Conservation (phyloP, 2,888 invertebrate genomes). For the Macrosoma leucophasiata region DNA sequence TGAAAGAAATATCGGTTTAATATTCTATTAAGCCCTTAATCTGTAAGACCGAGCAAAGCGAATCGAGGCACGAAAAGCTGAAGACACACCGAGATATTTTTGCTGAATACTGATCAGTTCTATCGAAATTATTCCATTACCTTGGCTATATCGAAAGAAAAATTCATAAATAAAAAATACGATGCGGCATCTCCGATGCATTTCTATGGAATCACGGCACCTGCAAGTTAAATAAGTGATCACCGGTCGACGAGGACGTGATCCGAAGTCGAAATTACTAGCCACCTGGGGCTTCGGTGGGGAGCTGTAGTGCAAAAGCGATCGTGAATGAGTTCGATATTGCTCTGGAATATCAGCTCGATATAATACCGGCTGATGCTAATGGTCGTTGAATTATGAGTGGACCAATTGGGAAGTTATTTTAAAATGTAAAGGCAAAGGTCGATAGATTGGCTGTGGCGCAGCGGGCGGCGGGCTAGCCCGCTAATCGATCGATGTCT, state of each 20-base stretch:
- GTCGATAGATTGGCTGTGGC: conserved; percentile 61
- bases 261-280: conserved; percentile 42
- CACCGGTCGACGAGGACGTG: conserved; percentile 61
- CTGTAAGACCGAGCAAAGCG: conserved; percentile 37
- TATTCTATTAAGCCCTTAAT: conserved; percentile 52
- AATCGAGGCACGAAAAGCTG: conserved; percentile 38
- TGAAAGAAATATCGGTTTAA: conserved; percentile 34
- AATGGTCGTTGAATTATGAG: conserved; percentile 13
- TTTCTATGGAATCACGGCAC: conserved; percentile 67
- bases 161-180: conserved; percentile 68
- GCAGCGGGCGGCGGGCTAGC: conserved; percentile 47
- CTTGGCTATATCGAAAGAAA: conserved; percentile 49
- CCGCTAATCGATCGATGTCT: conserved; percentile 72
- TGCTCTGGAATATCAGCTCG: conserved; percentile 7
- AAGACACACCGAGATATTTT: conserved; percentile 47
- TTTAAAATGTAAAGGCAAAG: conserved; percentile 54
- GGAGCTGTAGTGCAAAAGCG: conserved; percentile 5
- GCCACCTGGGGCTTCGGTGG: conserved; percentile 39
- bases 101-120: conserved; percentile 60
- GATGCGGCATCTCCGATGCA: conserved; percentile 49
- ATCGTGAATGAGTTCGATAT: conserved; percentile 9
- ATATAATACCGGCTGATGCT: not conserved
- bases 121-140: conserved; percentile 64
- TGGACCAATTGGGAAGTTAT: conserved; percentile 44
- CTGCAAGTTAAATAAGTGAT: conserved; percentile 71